phyloP scores from a whole-genome alignment of 1,140 invertebrate genomes.

The Drosophila ananassae region DNA sequence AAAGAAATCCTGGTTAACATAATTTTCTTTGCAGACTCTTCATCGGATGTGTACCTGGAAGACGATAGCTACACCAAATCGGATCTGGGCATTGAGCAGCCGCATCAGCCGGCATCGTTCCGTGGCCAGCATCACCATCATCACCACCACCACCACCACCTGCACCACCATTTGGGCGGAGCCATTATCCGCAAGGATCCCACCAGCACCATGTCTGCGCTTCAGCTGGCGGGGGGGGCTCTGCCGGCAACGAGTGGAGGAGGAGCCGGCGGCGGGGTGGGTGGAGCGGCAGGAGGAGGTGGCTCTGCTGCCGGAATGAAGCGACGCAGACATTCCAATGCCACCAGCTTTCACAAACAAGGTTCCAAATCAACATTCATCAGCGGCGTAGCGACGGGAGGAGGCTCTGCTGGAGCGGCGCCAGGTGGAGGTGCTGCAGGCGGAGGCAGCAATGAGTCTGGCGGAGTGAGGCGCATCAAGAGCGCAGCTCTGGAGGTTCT shows the following conservation, averaged over 20 bases:
- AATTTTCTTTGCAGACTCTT: conserved; percentile 56
- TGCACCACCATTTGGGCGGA: conserved; percentile 51
- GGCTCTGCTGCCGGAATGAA: conserved; percentile 60
- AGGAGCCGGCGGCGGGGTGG: conserved; percentile 4
- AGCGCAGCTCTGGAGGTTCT: conserved; percentile 88
- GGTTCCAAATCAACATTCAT: conserved; percentile 43
- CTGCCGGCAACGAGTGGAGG: conserved; percentile 1
- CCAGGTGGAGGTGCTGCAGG: conserved; percentile 22
- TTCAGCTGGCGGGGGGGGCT: conserved; percentile 84
- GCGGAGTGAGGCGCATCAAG: conserved; percentile 86
- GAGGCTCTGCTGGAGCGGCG: conserved; percentile 1
- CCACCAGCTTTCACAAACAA: conserved; percentile 78
- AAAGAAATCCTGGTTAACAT: not conserved
- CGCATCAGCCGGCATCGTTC: conserved; percentile 47
- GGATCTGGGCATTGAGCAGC: conserved; percentile 77
- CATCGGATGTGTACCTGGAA: conserved; percentile 80
- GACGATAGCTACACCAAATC: conserved; percentile 83
- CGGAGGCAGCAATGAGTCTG: not conserved
- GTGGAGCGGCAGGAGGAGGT: conserved; percentile 16
- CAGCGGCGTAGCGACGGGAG: conserved; percentile 10
- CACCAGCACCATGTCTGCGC: conserved; percentile 86
- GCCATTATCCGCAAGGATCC: conserved; percentile 85
- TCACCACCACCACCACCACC: conserved; percentile 62
- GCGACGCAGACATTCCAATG: conserved; percentile 87
- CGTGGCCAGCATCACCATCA: conserved; percentile 63